Percentiles rank a stretch among this genome's conserved stretches.
These are phyloP conservation scores for Acanthopagrus latus DNA, from an alignment of 2,797 vertebrate genomes.

Conservation along the genomic window DNA sequence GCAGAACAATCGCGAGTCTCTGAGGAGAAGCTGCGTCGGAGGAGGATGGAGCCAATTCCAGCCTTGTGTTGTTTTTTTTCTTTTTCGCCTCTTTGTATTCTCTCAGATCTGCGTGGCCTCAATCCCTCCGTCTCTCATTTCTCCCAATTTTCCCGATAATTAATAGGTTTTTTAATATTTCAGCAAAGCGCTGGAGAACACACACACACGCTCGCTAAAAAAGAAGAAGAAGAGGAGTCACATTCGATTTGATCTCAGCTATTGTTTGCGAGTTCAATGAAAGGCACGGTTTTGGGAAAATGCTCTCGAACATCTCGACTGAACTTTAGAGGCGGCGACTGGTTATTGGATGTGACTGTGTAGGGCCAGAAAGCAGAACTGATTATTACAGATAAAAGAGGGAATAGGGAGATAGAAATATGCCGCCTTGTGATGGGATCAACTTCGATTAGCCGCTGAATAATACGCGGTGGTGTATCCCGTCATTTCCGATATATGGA, in stretches of 20 bases:
- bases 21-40: slow-evolving; percentile 46
- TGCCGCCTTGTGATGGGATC: slow-evolving; percentile 23
- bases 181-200: slow-evolving; percentile 42
- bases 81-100: slow-evolving; percentile 55
- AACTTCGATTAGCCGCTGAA: slow-evolving; percentile 38
- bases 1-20: slow-evolving; percentile 62
- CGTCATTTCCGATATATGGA: slow-evolving; percentile 44
- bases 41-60: slow-evolving; percentile 48
- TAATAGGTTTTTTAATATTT: slow-evolving; percentile 70
- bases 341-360: slow-evolving; percentile 43
- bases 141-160: slow-evolving; percentile 61
- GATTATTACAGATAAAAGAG: slow-evolving; percentile 41
- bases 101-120: slow-evolving; percentile 68
- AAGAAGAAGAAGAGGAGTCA: slow-evolving; percentile 10
- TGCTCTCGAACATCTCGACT: slow-evolving; percentile 22
- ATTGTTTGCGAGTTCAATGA: slow-evolving; percentile 49
- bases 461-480: slow-evolving; percentile 20
- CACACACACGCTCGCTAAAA: not conserved
- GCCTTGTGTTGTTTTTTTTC: slow-evolving; percentile 58
- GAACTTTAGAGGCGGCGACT: slow-evolving; percentile 25
- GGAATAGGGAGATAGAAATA: slow-evolving; percentile 26
- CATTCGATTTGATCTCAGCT: slow-evolving; percentile 28
- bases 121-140: slow-evolving; percentile 52
- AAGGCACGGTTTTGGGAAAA: slow-evolving; percentile 19
- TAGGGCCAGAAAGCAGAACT: slow-evolving; percentile 13